phyloP scores from a whole-genome alignment of 1,140 invertebrate genomes.

The Caenorhabditis brenneri region DNA sequence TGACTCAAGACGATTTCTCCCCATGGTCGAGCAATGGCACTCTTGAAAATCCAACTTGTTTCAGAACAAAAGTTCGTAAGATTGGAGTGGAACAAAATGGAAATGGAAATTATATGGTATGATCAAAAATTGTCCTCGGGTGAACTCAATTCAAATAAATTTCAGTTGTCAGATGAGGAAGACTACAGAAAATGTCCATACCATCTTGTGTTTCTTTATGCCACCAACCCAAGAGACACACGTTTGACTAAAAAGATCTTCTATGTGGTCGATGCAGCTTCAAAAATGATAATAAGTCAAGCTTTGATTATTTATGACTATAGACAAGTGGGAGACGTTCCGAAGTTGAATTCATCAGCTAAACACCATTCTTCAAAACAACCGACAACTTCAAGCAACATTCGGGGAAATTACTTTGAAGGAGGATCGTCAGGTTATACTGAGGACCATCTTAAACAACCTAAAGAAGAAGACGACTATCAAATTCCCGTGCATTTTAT shows the following conservation, averaged over 20 bases:
- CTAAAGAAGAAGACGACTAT: no score
- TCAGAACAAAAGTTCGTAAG: constrained; percentile 46
- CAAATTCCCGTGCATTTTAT: no score
- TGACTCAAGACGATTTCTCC: constrained; percentile 31
- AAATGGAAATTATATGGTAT: no score
- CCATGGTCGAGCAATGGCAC: constrained; percentile 27
- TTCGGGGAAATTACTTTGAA: no score
- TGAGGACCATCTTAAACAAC: no score
- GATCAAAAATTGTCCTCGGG: no score
- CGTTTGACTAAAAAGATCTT: constrained; percentile 41
- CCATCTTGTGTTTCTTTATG: constrained; percentile 30
- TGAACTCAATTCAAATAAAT: no score
- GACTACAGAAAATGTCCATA: constrained; percentile 35
- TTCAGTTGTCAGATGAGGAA: neutral
- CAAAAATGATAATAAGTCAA: constrained; percentile 11
- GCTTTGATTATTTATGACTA: constrained; percentile 49
- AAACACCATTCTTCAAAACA: no score
- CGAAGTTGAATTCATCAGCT: no score
- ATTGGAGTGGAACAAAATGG: neutral
- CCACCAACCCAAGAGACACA: constrained; percentile 24
- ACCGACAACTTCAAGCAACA: no score
- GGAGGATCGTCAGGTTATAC: no score
- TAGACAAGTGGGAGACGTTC: neutral
- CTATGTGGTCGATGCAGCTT: constrained; percentile 32
- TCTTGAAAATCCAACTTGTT: constrained; percentile 2